Evolutionary conservation across 2,797 vertebrate species (phyloP).

Genomic region (Saxicola maurus): DNA sequence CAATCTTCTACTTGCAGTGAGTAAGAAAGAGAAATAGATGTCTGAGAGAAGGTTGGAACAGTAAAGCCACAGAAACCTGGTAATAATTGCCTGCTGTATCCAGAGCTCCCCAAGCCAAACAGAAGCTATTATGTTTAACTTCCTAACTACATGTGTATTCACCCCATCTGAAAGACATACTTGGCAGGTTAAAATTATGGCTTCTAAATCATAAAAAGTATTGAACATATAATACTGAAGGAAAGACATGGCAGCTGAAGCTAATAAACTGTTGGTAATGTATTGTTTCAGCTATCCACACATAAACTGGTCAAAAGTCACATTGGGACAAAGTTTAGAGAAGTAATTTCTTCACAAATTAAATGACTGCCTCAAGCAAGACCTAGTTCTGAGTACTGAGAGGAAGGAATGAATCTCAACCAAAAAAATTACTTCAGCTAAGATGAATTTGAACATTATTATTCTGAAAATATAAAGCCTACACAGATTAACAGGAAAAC

Average conservation of each 20-base stretch:
- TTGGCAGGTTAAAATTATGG: not conserved
- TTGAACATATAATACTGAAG: not conserved
- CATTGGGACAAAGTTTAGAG: not conserved
- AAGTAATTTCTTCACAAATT: constrained; percentile 26
- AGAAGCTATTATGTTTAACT: not conserved
- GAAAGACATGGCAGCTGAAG: not conserved
- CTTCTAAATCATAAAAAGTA: not conserved
- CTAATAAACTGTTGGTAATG: not conserved
- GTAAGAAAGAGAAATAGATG: not conserved
- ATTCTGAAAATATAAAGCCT: not conserved
- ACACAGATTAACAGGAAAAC: not conserved
- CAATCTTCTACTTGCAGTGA: accelerated
- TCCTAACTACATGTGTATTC: not conserved
- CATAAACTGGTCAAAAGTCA: not conserved
- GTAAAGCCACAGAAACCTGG: not conserved
- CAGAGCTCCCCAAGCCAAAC: not conserved
- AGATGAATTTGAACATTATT: constrained; percentile 12
- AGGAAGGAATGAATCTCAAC: not conserved
- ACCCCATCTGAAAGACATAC: not conserved
- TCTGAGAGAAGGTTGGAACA: not conserved
- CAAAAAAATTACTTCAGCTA: not conserved
- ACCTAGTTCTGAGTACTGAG: not conserved
- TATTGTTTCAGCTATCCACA: not conserved
- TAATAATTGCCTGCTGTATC: not conserved
- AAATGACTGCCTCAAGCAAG: constrained; percentile 14